Conservation (phyloP, 2,113 vertebrate genomes). For the Hylia prasina region DNA sequence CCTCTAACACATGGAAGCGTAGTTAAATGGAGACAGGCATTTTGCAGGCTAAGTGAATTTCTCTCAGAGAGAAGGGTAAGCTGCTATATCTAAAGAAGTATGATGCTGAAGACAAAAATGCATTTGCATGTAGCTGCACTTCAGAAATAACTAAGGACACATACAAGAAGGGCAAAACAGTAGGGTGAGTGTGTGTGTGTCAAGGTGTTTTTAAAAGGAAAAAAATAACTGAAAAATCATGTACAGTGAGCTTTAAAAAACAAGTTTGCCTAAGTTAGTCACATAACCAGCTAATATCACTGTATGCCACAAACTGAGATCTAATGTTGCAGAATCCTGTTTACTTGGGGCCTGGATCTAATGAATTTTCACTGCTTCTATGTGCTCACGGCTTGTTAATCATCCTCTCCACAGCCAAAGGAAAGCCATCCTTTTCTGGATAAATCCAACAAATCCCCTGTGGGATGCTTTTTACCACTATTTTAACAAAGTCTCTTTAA, state of each 20-base stretch:
- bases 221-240: not conserved
- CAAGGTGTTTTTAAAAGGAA: not conserved
- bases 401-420: not conserved
- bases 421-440: not conserved
- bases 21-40: not conserved
- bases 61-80: not conserved
- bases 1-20: not conserved
- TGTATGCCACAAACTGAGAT: not conserved
- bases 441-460: not conserved
- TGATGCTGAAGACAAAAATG: not conserved
- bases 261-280: not conserved
- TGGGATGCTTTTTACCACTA: not conserved
- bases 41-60: not conserved
- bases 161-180: not conserved
- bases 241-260: not conserved
- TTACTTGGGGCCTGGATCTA: not conserved
- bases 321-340: not conserved
- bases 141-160: not conserved
- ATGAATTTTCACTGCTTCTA: not conserved
- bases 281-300: not conserved
- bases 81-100: not conserved
- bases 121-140: not conserved
- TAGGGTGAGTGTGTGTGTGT: not conserved
- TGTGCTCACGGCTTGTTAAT: not conserved
- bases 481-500: constrained; percentile 20